phyloP scores from a whole-genome alignment of 2,113 vertebrate genomes.

The Alosa alosa region DNA sequence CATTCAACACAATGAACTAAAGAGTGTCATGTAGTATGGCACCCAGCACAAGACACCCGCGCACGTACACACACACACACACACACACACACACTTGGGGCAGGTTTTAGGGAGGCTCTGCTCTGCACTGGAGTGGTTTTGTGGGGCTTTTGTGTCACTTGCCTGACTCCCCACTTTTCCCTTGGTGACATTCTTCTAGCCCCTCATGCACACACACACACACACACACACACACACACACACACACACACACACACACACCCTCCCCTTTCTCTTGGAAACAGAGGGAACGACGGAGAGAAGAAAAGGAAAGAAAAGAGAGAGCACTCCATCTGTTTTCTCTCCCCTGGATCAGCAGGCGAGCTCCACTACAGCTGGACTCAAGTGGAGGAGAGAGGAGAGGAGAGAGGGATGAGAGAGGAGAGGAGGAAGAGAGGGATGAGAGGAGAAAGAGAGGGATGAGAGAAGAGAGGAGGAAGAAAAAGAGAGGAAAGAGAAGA shows the following conservation, averaged over 20 bases:
- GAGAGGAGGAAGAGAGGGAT: not conserved
- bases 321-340: slow-evolving; percentile 57
- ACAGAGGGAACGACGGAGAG: slow-evolving; percentile 1
- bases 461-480: not conserved
- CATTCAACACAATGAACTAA: not conserved
- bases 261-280: slow-evolving; percentile 36
- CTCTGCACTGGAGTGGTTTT: no score
- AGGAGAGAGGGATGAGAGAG: slow-evolving; percentile 26
- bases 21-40: not conserved
- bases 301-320: slow-evolving; percentile 37
- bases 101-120: slow-evolving; percentile 12
- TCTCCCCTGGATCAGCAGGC: slow-evolving; percentile 40
- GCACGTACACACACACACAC: no score
- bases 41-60: not conserved
- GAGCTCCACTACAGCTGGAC: slow-evolving; percentile 48
- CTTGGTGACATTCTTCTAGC: slow-evolving; percentile 12
- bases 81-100: no score
- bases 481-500: not conserved
- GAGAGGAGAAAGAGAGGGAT: no score
- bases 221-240: slow-evolving; percentile 2
- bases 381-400: slow-evolving; percentile 19
- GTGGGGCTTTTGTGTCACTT: slow-evolving; percentile 23
- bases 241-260: not conserved
- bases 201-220: not conserved
- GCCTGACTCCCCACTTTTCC: not conserved